A percentile compares a stretch with the other conserved stretches of the same genome.
Evolutionary conservation across 2,888 invertebrate genomes (phyloP).

Genomic region (Altica lythri): DNA sequence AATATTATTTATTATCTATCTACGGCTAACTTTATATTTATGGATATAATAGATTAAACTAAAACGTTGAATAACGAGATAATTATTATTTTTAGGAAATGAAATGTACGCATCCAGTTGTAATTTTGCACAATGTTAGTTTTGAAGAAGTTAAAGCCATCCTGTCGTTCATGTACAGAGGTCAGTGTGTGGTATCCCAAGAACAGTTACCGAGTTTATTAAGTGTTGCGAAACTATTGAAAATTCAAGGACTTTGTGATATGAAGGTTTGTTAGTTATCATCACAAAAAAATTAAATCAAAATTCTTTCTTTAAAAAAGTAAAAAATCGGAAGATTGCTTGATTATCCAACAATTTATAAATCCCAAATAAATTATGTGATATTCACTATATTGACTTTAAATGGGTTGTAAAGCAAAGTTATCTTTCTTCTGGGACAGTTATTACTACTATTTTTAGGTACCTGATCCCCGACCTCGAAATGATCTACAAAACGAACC

Average conservation of each 20-base stretch:
- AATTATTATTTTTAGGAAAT: conserved; percentile 70
- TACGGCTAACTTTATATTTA: too few relatives aligned
- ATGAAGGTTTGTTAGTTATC: too few relatives aligned
- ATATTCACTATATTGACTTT: not conserved
- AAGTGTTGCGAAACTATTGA: conserved; percentile 77
- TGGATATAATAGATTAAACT: too few relatives aligned
- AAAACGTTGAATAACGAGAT: too few relatives aligned
- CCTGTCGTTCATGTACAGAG: conserved; percentile 86
- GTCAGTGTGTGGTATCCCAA: conserved; percentile 84
- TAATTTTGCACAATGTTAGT: conserved; percentile 73
- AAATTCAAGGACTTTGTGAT: conserved; percentile 81
- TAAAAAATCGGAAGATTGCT: too few relatives aligned
- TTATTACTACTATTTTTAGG: conserved; percentile 42
- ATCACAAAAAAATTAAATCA: too few relatives aligned
- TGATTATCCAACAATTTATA: too few relatives aligned
- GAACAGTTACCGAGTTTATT: conserved; percentile 77
- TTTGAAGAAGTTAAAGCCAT: conserved; percentile 74
- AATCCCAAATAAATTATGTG: conserved; percentile 47
- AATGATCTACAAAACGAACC: conserved; percentile 26
- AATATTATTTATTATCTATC: too few relatives aligned
- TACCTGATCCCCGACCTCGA: conserved; percentile 43
- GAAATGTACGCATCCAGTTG: conserved; percentile 70
- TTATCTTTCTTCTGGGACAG: too few relatives aligned
- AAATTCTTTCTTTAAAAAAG: too few relatives aligned
- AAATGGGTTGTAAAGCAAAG: too few relatives aligned